Base-by-base conservation (phyloP, 2,797 vertebrate genomes). In the Macropodus opercularis region DNA sequence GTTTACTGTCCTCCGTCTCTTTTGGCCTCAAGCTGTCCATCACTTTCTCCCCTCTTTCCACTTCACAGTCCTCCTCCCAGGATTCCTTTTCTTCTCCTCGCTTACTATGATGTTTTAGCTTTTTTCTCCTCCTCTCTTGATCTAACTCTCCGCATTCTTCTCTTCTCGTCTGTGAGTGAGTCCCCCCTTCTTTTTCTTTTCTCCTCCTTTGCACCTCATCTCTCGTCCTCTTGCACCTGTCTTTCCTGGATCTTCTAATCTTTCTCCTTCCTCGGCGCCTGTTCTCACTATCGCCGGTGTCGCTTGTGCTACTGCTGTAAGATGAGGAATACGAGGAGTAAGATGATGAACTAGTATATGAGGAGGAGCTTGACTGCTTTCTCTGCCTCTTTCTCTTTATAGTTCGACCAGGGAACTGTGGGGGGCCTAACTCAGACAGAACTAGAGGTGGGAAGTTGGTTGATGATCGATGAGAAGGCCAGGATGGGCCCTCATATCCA, bases 271-370 rank as follows among this genome's bases (percentile, higher is more conserved):
- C 64, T 85, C 81, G 67, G 24, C 23, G 69, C 36, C 63, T 72
- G 49, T 72, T 14, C 12, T 81, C 56, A 2, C 70, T 79, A 51
- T 78, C 75, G 6, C 81, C 84, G 4, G 81, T 80, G 35, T 89
- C 84, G 39, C 84, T 90, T 2, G 55, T 41, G 40, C 72, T 69
- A 5, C 81, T 85, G 63, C 79, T 85, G 12, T 24, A 56, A 38
- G 69, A 80, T n/a, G 75, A 84, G 3, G 83, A 83, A 32, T 38
- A 36, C 0, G 72, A 77, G 2, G 72, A 73, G 55, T 47, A 56
- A 5, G 81, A 85, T 2, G 75, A 85, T 26, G 80, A 83, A 24
- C 71, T 44, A 4, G 68, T 31, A 39, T 62, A 67, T 0, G 86
- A 80, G 22, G 83, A 85, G 52, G 79, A 76, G 65, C 78, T 80